Base-by-base conservation (phyloP, 2,797 vertebrate species). In the Eulemur coronatus region DNA sequence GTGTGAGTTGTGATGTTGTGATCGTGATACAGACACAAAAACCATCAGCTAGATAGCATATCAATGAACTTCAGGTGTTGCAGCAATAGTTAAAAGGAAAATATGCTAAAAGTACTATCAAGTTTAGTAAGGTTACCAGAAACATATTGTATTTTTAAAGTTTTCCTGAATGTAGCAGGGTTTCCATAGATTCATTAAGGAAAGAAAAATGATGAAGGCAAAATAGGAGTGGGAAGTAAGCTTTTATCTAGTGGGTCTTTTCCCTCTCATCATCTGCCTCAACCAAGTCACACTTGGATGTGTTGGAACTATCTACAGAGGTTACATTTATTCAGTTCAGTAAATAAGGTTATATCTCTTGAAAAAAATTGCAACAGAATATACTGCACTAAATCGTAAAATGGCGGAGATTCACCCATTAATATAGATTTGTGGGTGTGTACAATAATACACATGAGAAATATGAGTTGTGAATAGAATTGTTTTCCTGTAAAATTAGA, bases 61-160 rank as follows among this genome's bases (percentile, higher is more conserved):
- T 11, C 65, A 41, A 14, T 63, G 76, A 87, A 94, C 33, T 94
- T 86, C 70, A n/a, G 76, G 24, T 50, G 2, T 28, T 84, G 17
- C n/a, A 87, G 14, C 81, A 84, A 35, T 4, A 48, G 67, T 43
- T 46, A 69, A 67, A 26, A 50, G 61, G 41, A 89, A 94, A 89
- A 65, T 52, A 63, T n/a, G 33, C 65, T 72, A 15, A 84, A 87
- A 69, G 30, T 46, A 78, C 52, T 55, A 35, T 73, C 59, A 79
- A 33, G n/a, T 89, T 88, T 59, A 59, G 26, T 72, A 67, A 35
- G 24, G 72, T 80, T 93, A 61, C 80, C 65, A 48, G 65, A 92
- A 95, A 80, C 59, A 89, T 82, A 95, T 65, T 72, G 3, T 28
- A 38, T 85, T 88, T 95, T 7, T 28, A 93, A 97, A 76, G 30